Percentiles rank a stretch among this genome's conserved stretches.
These are phyloP conservation scores for Aspidoscelis tigris DNA, from an alignment of 2,113 vertebrate species.

Conservation along the genomic window DNA sequence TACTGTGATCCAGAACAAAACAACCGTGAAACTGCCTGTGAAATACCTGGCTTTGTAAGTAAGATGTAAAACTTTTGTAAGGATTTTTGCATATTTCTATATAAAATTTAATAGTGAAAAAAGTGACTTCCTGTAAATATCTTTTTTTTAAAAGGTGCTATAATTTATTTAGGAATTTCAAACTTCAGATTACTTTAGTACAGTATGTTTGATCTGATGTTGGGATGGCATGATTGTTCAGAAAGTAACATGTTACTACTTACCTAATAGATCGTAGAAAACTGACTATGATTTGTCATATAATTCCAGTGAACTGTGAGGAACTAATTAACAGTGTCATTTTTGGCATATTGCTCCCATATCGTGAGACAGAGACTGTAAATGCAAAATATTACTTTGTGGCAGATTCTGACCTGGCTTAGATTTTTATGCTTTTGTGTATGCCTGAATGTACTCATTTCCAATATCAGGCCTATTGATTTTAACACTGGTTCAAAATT, in stretches of 20 bases:
- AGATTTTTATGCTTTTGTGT: too few relatives aligned
- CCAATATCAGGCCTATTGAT: background rate
- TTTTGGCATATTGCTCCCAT: too few relatives aligned
- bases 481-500: constrained; percentile 1
- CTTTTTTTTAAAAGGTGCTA: constrained; percentile 14
- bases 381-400: too few relatives aligned
- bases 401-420: too few relatives aligned
- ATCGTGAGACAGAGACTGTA: background rate
- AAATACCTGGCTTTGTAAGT: constrained; percentile 96
- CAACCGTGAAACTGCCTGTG: constrained; percentile 91
- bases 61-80: constrained; percentile 47
- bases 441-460: background rate
- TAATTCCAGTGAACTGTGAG: background rate
- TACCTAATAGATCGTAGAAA: background rate
- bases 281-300: background rate
- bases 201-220: background rate
- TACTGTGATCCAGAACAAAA: constrained; percentile 98
- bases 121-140: background rate
- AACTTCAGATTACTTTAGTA: background rate
- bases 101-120: background rate
- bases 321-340: too few relatives aligned
- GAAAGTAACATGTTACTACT: background rate
- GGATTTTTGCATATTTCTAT: constrained; percentile 25
- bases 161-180: constrained; percentile 16
- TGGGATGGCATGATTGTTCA: background rate